A percentile compares a stretch with the other conserved stretches of the same genome.
Conservation (phyloP, 2,797 vertebrate genomes). For the Lycodopsis pacificus region DNA sequence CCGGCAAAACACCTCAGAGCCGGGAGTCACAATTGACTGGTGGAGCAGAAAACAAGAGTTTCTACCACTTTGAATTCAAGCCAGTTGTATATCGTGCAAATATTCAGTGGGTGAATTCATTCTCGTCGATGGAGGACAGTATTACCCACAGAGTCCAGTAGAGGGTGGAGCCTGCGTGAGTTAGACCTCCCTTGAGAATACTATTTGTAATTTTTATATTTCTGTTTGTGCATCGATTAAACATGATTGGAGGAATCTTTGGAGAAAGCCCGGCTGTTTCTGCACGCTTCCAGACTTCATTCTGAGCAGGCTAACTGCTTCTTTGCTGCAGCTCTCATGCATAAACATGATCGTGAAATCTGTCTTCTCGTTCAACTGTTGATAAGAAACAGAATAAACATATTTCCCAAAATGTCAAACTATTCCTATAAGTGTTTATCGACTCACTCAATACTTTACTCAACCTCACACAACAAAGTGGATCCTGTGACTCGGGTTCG, state of each 20-base stretch:
- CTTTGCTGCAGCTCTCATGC: background rate
- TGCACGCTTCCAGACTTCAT: background rate
- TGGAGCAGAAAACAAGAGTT: too few relatives aligned
- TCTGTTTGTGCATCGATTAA: background rate
- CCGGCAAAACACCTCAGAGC: too few relatives aligned
- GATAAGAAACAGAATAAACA: background rate
- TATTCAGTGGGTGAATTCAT: background rate
- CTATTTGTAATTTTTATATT: too few relatives aligned
- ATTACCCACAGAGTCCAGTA: background rate
- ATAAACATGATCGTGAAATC: background rate
- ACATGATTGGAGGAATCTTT: background rate
- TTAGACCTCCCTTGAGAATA: background rate
- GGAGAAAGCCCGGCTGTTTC: too few relatives aligned
- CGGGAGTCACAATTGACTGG: too few relatives aligned
- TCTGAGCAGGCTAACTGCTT: background rate
- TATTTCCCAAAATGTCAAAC: background rate
- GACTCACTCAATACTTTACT: conserved; percentile 14
- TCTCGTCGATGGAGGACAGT: background rate
- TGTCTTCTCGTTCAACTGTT: background rate
- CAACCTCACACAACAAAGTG: conserved; percentile 35
- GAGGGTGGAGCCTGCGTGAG: background rate
- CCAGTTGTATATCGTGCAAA: background rate
- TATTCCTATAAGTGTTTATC: background rate
- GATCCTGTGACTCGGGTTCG: conserved; percentile 46
- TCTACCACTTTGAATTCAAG: too few relatives aligned